phyloP scores from a whole-genome alignment of 2,113 vertebrate genomes.

The Bos indicus region DNA sequence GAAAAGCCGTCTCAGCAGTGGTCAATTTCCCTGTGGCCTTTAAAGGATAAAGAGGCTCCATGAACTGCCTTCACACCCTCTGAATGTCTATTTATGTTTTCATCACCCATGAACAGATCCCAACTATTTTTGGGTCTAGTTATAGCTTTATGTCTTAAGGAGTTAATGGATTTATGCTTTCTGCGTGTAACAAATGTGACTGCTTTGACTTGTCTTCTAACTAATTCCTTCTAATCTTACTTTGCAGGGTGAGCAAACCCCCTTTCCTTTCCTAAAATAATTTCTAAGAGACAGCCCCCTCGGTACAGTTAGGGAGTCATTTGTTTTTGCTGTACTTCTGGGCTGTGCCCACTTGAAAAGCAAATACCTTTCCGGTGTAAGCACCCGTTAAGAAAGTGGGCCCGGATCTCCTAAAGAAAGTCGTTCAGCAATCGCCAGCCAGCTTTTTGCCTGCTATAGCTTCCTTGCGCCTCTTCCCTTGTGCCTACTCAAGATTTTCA shows the following conservation, averaged over 20 bases:
- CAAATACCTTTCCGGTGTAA: neutral
- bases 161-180: neutral
- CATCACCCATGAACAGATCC: neutral
- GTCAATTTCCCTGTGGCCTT: neutral
- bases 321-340: neutral
- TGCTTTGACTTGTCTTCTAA: neutral
- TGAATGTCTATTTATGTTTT: neutral
- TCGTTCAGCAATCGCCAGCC: neutral
- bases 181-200: neutral
- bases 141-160: neutral
- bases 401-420: neutral
- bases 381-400: neutral
- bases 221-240: neutral
- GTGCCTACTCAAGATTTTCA: neutral
- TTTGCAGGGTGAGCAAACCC: neutral
- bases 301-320: neutral
- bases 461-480: neutral
- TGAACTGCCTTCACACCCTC: neutral
- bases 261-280: neutral
- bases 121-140: neutral
- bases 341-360: neutral
- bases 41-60: neutral
- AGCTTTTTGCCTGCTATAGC: neutral
- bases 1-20: fast-evolving
- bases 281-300: neutral